Conservation (phyloP, 2,888 invertebrate species). For the Hydroisotoma schaefferi region DNA sequence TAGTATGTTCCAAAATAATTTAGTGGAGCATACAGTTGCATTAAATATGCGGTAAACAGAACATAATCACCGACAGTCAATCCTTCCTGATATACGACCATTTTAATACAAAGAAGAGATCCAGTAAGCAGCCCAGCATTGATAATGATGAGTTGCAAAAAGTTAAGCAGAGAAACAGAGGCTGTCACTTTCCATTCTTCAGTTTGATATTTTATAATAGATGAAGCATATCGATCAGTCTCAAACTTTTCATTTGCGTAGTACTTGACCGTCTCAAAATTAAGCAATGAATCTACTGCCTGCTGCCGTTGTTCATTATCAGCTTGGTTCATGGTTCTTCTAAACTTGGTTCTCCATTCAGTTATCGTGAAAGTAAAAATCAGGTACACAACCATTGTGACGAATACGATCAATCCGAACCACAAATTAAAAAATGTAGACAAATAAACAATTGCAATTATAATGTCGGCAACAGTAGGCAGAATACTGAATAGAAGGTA, state of each 20-base stretch:
- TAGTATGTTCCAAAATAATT: conserved; percentile 99
- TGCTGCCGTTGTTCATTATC: conserved; percentile 89
- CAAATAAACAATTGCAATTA: conserved; percentile 87
- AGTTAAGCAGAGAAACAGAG: conserved; percentile 85
- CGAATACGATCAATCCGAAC: conserved; percentile 92
- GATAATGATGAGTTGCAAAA: conserved; percentile 84
- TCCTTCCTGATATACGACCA: conserved; percentile 65
- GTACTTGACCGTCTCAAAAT: conserved; percentile 98
- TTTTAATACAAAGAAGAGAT: conserved; percentile 80
- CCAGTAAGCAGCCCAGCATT: conserved; percentile 80
- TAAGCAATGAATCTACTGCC: conserved; percentile 92
- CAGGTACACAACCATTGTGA: conserved; percentile 89
- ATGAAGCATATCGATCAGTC: conserved; percentile 74
- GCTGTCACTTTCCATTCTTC: conserved; percentile 79
- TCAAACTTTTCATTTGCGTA: conserved; percentile 93
- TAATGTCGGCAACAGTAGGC: conserved; percentile 88
- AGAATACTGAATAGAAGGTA: conserved; percentile 88
- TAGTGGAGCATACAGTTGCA: conserved; percentile 89
- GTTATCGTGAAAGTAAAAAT: conserved; percentile 89
- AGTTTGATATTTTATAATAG: conserved; percentile 58
- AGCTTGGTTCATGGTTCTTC: conserved; percentile 86
- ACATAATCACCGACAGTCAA: conserved; percentile 94
- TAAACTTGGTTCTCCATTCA: conserved; percentile 96
- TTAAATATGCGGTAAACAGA: conserved; percentile 88
- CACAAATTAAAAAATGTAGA: conserved; percentile 81